Percentiles rank a stretch among this genome's conserved stretches.
Conservation (phyloP, 2,797 vertebrate genomes). For the Mus caroli region DNA sequence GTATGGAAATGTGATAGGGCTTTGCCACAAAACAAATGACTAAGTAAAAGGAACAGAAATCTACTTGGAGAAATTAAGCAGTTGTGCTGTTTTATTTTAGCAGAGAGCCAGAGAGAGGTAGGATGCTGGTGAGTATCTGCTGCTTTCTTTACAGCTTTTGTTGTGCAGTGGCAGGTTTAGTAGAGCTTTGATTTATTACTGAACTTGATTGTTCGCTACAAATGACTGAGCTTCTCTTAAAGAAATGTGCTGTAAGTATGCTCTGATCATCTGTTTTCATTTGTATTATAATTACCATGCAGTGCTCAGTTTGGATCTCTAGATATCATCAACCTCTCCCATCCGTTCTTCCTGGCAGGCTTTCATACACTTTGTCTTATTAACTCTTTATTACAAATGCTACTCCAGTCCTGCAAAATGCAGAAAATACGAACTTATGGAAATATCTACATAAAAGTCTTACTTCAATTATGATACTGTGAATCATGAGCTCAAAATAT, state of each 20-base stretch:
- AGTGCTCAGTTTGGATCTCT: constrained; percentile 46
- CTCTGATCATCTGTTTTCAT: constrained; percentile 70
- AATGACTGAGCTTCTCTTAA: constrained; percentile 65
- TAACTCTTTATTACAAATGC: constrained; percentile 42
- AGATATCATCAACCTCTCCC: constrained; percentile 19
- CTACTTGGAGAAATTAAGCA: not conserved
- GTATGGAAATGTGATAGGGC: not conserved
- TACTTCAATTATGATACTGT: not conserved
- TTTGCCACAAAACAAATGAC: constrained; percentile 19
- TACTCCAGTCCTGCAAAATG: not conserved
- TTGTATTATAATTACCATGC: constrained; percentile 18
- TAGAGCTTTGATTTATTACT: constrained; percentile 55
- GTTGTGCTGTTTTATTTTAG: constrained; percentile 18
- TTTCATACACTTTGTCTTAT: constrained; percentile 31
- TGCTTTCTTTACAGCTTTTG: not conserved
- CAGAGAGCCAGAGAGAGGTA: not conserved
- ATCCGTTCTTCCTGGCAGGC: constrained; percentile 1
- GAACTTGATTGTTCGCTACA: constrained; percentile 63
- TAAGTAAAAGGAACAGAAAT: constrained; percentile 6
- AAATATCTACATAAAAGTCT: not conserved
- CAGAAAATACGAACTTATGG: not conserved
- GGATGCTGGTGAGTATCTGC: not conserved
- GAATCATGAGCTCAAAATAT: not conserved
- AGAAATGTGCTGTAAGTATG: constrained; percentile 20
- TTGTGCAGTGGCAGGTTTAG: constrained; percentile 34